These are phyloP conservation scores for Caenorhabditis drosophilae DNA, from an alignment of 2,888 invertebrate species.

Conservation along the genomic window DNA sequence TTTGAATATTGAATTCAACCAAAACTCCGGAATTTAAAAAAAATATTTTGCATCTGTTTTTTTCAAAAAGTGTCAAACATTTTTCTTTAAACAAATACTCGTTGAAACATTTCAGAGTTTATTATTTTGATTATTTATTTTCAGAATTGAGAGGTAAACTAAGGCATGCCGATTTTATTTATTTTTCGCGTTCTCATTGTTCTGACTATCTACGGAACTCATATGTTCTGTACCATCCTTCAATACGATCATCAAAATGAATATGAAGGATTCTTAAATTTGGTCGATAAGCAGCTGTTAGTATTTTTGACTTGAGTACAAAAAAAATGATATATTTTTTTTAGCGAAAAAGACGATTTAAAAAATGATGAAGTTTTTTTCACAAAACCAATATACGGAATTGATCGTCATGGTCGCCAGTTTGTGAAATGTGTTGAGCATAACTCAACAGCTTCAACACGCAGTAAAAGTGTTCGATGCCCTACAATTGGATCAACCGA, in stretches of 20 bases:
- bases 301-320: not conserved
- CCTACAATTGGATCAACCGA: not conserved
- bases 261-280: conserved; percentile 5
- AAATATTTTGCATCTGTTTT: too few species aligned
- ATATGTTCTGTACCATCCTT: not conserved
- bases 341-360: not conserved
- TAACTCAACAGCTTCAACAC: not conserved
- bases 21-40: too few species aligned
- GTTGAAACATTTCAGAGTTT: too few species aligned
- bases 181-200: not conserved
- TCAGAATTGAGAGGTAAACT: not conserved
- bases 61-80: too few species aligned
- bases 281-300: conserved; percentile 1
- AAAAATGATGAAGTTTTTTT: not conserved
- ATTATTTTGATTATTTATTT: too few species aligned
- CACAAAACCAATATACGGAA: not conserved
- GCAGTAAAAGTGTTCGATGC: conserved; percentile 2
- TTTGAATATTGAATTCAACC: too few species aligned
- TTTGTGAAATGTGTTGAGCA: conserved; percentile 6
- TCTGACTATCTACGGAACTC: not conserved
- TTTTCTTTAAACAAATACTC: too few species aligned
- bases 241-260: not conserved
- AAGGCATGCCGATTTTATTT: too few species aligned
- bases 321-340: not conserved
- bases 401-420: conserved; percentile 5